Percentiles rank a stretch among this genome's conserved stretches.
Evolutionary conservation across 2,888 invertebrate genomes (phyloP).

Genomic region (Drosophila lacicola): DNA sequence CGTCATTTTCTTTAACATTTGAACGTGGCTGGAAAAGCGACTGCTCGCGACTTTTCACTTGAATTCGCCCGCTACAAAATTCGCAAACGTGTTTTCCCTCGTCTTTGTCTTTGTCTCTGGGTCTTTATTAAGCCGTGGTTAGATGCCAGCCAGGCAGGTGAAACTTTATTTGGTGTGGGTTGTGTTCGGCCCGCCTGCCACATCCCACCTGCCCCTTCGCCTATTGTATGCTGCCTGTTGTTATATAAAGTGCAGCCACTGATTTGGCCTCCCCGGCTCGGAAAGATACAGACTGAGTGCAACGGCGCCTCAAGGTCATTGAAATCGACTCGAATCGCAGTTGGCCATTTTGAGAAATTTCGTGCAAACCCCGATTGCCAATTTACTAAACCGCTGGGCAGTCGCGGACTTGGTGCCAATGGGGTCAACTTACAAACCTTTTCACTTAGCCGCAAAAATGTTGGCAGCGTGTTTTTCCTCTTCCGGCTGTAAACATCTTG

Average conservation of each 20-base stretch:
- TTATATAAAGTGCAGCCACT: slow-evolving; percentile 59
- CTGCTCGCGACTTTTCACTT: slow-evolving; percentile 65
- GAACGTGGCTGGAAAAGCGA: slow-evolving; percentile 54
- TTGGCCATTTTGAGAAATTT: slow-evolving; percentile 29
- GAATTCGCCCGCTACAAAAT: slow-evolving; percentile 59
- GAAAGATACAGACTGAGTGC: slow-evolving; percentile 42
- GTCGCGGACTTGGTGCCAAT: slow-evolving; percentile 30
- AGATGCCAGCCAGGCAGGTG: slow-evolving; percentile 65
- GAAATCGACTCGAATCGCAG: slow-evolving; percentile 61
- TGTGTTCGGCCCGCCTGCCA: slow-evolving; percentile 16
- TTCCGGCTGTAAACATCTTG: slow-evolving; percentile 21
- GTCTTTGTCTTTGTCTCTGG: slow-evolving; percentile 28
- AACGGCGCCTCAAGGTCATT: slow-evolving; percentile 75
- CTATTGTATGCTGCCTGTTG: slow-evolving; percentile 6
- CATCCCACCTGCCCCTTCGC: neutral
- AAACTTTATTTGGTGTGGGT: slow-evolving; percentile 64
- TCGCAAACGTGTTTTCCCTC: slow-evolving; percentile 62
- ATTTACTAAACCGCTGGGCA: slow-evolving; percentile 27
- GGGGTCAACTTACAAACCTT: slow-evolving; percentile 31
- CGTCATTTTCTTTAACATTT: slow-evolving; percentile 14
- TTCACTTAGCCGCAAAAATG: slow-evolving; percentile 8
- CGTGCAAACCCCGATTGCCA: slow-evolving; percentile 31
- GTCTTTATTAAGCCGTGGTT: slow-evolving; percentile 34
- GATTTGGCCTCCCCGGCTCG: slow-evolving; percentile 40
- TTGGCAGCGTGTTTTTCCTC: slow-evolving; percentile 6